Conservation (phyloP, 2,797 vertebrate species). For the Pachyuromys duprasi region DNA sequence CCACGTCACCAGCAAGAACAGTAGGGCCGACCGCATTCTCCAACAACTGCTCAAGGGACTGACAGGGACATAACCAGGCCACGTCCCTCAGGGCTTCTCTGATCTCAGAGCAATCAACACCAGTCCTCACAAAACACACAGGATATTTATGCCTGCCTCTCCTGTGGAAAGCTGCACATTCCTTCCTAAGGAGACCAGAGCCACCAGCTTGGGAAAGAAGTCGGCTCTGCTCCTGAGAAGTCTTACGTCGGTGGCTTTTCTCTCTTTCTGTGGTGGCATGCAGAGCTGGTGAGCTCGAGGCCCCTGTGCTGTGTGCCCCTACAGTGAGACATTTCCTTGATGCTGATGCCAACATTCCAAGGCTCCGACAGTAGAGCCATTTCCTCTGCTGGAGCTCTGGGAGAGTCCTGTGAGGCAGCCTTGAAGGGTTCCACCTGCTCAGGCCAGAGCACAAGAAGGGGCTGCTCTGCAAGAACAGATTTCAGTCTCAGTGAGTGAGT, state of each 20-base stretch:
- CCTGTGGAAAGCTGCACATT: slow-evolving; percentile 59
- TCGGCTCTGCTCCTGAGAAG: slow-evolving; percentile 53
- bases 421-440: slow-evolving; percentile 69
- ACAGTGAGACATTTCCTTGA: slow-evolving; percentile 27
- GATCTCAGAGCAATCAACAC: slow-evolving; percentile 77
- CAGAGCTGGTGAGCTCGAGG: neutral
- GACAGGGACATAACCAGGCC: slow-evolving; percentile 46
- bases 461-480: slow-evolving; percentile 15
- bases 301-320: neutral
- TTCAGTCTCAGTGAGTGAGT: neutral
- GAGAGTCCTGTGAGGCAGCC: slow-evolving; percentile 27
- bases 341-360: slow-evolving; percentile 68
- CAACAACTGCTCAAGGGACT: slow-evolving; percentile 34
- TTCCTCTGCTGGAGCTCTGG: slow-evolving; percentile 66
- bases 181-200: slow-evolving; percentile 67
- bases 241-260: neutral
- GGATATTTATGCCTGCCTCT: slow-evolving; percentile 74
- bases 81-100: slow-evolving; percentile 68
- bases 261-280: slow-evolving; percentile 13
- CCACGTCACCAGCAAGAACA: neutral
- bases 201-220: slow-evolving; percentile 21
- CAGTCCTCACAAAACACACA: slow-evolving; percentile 76
- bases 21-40: neutral
- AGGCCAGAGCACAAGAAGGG: slow-evolving; percentile 15
- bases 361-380: slow-evolving; percentile 6